Base-by-base conservation (phyloP, 2,113 vertebrate species). In the Vulpes ferrilata region DNA sequence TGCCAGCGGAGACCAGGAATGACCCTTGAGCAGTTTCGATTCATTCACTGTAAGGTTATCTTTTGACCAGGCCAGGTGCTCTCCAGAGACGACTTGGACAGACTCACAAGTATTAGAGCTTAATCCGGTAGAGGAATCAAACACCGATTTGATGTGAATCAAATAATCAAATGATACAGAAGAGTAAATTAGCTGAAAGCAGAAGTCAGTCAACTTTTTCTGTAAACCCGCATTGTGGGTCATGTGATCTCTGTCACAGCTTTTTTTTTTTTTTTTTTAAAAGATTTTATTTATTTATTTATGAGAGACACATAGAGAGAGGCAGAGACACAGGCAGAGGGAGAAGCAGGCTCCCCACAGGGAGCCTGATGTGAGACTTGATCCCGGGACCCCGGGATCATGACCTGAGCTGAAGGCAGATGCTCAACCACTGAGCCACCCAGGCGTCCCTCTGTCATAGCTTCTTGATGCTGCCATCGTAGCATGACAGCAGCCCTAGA, bases 121-220 rank as follows among this genome's bases (percentile, higher is more conserved):
- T 55, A 19, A 1, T 59, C 35, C 1, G 11, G 6, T 11, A 53
- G 7, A 57, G 35, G 30, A 78, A 17, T 30, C 7, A 25, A 71
- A 57, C 22, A 7, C 22, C 7, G 1, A 27, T 1, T 43, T 27
- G 43, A 76, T 48, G 13, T 27, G 43, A 48, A 27, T 43, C 43
- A 76, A 15, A 48, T 25, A 27, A 48, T 74, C 11, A 38, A 11
- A 22, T 11, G 20, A 69, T 17, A 27, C 25, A 27, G 43, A n/a
- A 11, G 59, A 32, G 8, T 2, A 3, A 0, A 1, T 15, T 20
- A 0, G 0, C 38, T 60, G 55, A 59, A 55, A 79, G 62, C 27
- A 48, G 22, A 2, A 5, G 1, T 43, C 43, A 43, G 65, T 11
- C 1, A 53, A 7, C 32, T 43, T n/a, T 62, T 64, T 38, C 48